Base-by-base conservation (phyloP, 2,797 vertebrate species). In the Todus mexicanus region DNA sequence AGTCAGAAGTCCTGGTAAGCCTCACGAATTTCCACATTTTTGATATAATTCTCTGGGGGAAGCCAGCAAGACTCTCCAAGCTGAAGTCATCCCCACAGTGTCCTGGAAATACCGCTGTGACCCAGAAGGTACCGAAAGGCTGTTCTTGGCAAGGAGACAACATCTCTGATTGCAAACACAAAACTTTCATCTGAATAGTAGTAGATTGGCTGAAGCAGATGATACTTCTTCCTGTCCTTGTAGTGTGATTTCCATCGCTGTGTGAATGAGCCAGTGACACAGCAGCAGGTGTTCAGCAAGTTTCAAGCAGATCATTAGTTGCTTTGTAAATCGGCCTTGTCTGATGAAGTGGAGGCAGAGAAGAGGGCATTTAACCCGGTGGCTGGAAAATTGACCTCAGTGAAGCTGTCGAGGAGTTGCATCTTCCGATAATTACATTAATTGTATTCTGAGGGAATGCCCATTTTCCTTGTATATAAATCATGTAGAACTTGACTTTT, bases 381-480 rank as follows among this genome's bases (percentile, higher is more conserved):
- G 78, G 40, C 72, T 81, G 78, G 68, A 27, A 79, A 64, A 57
- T 20, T 90, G 80, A 95, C 87, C 91, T 83, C 60, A 33, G 0
- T 65, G 85, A 90, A 73, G 70, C 66, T 78, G 60, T 42, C 27
- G 45, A 42, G 51, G 82, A 88, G 57, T 65, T 68, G 71, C 45
- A 7, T 91, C 76, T 90, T 93, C 54, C 15, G 4, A 64, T 86
- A 84, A 91, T 82, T 76, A 23, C 35, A 15, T 81, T 88, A 80
- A 85, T 92, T 84, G 9, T 90, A 26, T 90, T 84, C 79, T 25
- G 66, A 91, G 47, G 20, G 51, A 65, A 77, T 92, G 91, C 57
- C 90, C 65, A 37, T 92, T 89, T 93, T 86, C 57, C 61, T 37
- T 71, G 23, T 86, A 59, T 88, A 88, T 87, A 84, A 84, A 84